phyloP scores from a whole-genome alignment of 1,140 invertebrate genomes.

The Bombus balteatus region DNA sequence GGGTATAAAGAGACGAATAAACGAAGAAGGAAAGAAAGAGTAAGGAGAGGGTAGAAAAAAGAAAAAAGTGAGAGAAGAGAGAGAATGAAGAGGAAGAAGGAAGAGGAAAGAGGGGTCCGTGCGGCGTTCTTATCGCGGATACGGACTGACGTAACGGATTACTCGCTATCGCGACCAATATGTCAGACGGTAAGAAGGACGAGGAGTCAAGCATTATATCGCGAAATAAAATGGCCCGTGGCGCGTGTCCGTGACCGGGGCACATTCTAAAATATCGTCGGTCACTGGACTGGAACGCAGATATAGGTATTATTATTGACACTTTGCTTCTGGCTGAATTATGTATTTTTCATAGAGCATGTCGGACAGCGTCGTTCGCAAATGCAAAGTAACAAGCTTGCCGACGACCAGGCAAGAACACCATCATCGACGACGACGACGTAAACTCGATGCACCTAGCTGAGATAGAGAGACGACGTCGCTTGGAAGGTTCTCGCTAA shows the following conservation, averaged over 20 bases:
- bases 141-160: conserved; percentile 62
- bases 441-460: conserved; percentile 6
- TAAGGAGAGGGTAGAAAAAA: not conserved
- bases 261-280: conserved; percentile 50
- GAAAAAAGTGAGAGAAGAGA: not conserved
- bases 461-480: conserved; percentile 13
- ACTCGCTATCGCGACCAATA: conserved; percentile 68
- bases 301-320: conserved; percentile 60
- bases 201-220: conserved; percentile 67
- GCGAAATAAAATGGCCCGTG: conserved; percentile 63
- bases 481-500: conserved; percentile 19
- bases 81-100: conserved; percentile 6
- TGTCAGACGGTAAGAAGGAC: conserved; percentile 61
- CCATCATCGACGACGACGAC: not conserved
- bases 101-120: not conserved
- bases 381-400: conserved; percentile 27
- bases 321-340: conserved; percentile 56
- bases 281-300: conserved; percentile 18
- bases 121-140: conserved; percentile 51
- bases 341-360: conserved; percentile 59
- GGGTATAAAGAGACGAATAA: too few relatives aligned
- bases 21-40: not conserved
- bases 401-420: not conserved
- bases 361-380: not conserved
- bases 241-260: conserved; percentile 5